Percentiles rank a stretch among this genome's conserved stretches.
Evolutionary conservation across 2,113 vertebrate species (phyloP).

Genomic region (Sapajus apella): DNA sequence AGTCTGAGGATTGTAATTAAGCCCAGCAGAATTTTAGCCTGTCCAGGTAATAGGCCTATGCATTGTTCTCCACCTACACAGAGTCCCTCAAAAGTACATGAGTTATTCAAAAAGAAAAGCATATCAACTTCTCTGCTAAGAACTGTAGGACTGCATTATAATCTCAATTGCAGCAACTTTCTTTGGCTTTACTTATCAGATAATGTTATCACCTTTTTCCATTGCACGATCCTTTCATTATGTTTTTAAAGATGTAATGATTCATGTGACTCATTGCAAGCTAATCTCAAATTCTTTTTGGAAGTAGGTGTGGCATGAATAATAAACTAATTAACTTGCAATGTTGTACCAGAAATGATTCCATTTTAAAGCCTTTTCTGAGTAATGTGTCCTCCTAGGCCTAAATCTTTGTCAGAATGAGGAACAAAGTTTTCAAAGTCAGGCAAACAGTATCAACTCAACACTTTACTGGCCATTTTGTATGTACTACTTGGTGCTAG

Average conservation of each 20-base stretch:
- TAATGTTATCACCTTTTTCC: slow-evolving; percentile 39
- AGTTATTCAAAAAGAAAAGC: not conserved
- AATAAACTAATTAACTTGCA: slow-evolving; percentile 71
- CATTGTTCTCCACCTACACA: not conserved
- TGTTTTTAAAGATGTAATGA: slow-evolving; percentile 65
- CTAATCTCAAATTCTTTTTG: slow-evolving; percentile 62
- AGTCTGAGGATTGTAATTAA: slow-evolving; percentile 19
- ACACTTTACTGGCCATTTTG: not conserved
- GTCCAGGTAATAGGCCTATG: not conserved
- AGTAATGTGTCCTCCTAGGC: not conserved
- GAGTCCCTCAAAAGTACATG: not conserved
- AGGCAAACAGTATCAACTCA: slow-evolving; percentile 14
- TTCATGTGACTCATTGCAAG: slow-evolving; percentile 71
- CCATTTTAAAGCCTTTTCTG: slow-evolving; percentile 51
- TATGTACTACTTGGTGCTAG: not conserved
- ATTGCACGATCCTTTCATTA: slow-evolving; percentile 38
- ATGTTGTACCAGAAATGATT: slow-evolving; percentile 51
- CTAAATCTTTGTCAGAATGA: slow-evolving; percentile 34
- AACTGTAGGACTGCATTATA: not conserved
- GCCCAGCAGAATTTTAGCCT: not conserved
- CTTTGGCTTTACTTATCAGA: slow-evolving; percentile 26
- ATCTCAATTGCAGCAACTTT: slow-evolving; percentile 35
- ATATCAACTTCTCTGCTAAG: not conserved
- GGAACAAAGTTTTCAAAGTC: not conserved
- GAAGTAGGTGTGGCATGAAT: slow-evolving; percentile 65